Evolutionary conservation across 1,140 invertebrate species (phyloP), one percentile per base, ranked within the genome.

Genomic region (Arion vulgaris): DNA sequence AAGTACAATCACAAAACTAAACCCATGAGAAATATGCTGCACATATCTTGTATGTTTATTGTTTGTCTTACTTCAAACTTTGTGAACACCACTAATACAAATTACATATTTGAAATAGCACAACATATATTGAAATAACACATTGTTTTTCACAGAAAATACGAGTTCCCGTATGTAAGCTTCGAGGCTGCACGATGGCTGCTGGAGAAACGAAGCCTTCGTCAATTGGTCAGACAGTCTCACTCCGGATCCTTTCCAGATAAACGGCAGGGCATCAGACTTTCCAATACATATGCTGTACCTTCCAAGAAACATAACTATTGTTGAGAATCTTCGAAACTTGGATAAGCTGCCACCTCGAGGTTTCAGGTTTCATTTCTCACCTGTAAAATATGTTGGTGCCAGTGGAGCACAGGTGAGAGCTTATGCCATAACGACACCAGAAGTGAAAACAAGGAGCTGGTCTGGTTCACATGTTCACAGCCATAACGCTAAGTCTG

Each of bases 241-340:
- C 62, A 49, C 36, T 7, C 38, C 39, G 23, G 78, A 80, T n/a
- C 62, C 68, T 32, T 57, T 80, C 17, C 39, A 51, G 17, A 38
- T 62, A 26, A 66, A 62, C 45, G 34, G 23, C 0, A 26, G 23
- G n/a, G 15, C 32, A 1, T 36, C 62, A 38, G 26, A 5, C 9
- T 57, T 80, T 23, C 78, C 78, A 1, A 71, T 80, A 28, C 78
- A 80, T 41, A 13, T 19, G 36, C 32, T 45, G 1, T 45, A 9
- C 1, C 68, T 71, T 19, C 11, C 62, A 32, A 13, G 28, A 17
- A 80, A 80, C n/a, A 13, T 28, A 0, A 62, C 41, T 0, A 71
- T 80, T 28, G 39, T 80, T 13, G 78, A 80, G 66, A 71, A 80
- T 51, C 78, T 80, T 19, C 66, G 68, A 34, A 39, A 71, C 32